These are phyloP conservation scores for Ctenodactylus gundi DNA, from an alignment of 2,113 vertebrate species.

Conservation along the genomic window DNA sequence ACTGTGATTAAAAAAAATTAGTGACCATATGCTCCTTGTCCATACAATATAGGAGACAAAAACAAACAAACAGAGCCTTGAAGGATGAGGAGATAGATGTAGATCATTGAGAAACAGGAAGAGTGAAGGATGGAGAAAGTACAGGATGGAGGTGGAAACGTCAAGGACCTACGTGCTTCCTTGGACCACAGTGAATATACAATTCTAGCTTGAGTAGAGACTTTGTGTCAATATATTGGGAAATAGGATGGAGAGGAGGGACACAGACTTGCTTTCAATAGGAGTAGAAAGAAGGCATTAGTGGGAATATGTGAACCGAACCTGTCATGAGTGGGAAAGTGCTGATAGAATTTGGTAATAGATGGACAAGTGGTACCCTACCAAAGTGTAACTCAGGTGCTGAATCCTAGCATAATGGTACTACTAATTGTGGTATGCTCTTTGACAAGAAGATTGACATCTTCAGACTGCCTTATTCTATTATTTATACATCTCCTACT, in stretches of 20 bases:
- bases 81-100: neutral
- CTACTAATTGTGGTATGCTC: neutral
- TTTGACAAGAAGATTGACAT: conserved; percentile 10
- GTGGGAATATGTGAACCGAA: neutral
- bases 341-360: neutral
- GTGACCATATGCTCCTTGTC: neutral
- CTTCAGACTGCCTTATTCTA: conserved; percentile 20
- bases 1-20: neutral
- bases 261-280: neutral
- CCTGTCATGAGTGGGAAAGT: neutral
- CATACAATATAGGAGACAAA: neutral
- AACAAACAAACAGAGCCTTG: neutral
- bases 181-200: neutral
- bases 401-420: neutral
- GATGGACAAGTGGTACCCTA: neutral
- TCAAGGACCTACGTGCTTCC: neutral
- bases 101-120: neutral
- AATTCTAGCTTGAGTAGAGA: neutral
- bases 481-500: conserved; percentile 24
- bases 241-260: neutral
- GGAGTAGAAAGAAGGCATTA: neutral
- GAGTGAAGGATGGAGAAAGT: rapidly evolving
- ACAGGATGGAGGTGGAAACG: neutral
- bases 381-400: neutral
- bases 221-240: neutral